phyloP scores from a whole-genome alignment of 2,888 invertebrate genomes.

The Lasioglossum zephyrum region DNA sequence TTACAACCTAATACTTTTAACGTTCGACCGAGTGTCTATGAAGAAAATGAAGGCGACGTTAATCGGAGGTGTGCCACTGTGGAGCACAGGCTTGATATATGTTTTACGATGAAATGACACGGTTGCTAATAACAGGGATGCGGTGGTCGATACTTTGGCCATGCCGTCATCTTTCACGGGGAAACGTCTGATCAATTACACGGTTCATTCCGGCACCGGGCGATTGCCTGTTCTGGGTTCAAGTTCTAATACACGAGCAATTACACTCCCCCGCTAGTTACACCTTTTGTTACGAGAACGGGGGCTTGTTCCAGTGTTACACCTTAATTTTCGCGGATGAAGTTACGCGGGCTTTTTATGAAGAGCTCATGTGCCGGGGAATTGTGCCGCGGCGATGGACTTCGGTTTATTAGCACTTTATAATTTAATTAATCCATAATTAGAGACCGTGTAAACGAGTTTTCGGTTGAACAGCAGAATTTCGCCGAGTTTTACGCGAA shows the following conservation, averaged over 20 bases:
- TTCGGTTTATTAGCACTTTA: background rate
- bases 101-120: conserved; percentile 20
- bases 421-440: conserved; percentile 8
- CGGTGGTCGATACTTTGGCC: conserved; percentile 32
- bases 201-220: conserved; percentile 33
- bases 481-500: background rate
- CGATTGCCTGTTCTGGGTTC: conserved; percentile 39
- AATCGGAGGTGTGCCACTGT: background rate
- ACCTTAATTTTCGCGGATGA: background rate
- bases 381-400: background rate
- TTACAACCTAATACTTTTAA: background rate
- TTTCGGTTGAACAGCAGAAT: conserved; percentile 4
- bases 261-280: conserved; percentile 26
- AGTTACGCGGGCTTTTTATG: background rate
- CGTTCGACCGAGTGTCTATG: background rate
- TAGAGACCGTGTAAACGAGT: background rate
- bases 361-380: conserved; percentile 8
- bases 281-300: background rate
- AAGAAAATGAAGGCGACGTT: background rate
- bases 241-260: conserved; percentile 30
- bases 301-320: background rate
- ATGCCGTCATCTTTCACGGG: conserved; percentile 22
- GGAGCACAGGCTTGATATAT: conserved; percentile 7
- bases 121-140: conserved; percentile 36
- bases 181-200: conserved; percentile 51